Evolutionary conservation across 2,888 invertebrate genomes (phyloP), one percentile per base, ranked within the genome.

Genomic region (Mongoloraphidia duomilia): DNA sequence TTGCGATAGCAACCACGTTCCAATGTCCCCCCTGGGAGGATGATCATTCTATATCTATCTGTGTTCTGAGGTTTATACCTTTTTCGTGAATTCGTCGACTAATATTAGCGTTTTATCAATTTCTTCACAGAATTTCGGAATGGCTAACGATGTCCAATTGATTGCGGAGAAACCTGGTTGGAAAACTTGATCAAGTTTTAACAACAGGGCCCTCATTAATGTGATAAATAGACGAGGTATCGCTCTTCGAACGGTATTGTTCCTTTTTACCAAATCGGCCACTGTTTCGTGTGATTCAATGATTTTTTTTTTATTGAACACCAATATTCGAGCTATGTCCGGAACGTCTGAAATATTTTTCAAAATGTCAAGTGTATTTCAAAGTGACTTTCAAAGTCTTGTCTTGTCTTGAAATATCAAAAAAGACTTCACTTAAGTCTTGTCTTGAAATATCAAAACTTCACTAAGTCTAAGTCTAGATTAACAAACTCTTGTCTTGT

Each of bases 101-200:
- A 77, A 74, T 48, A 75, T 73, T 13, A 87, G 64, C 14, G 74
- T 69, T 0, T 56, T 58, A 48, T 70, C 70, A 38, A 84, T 78
- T 14, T 71, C 67, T 1, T 70, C 68, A 57, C 79, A 80, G 59
- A 79, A 80, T 35, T 76, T 65, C 0, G 78, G 74, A 55, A 85
- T 79, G 60, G 82, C 81, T 56, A 85, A 73, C 0, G 89, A 89
- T 1, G 84, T 79, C 91, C 91, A 92, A 0, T 84, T 85, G 13
- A 89, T 77, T 1, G 80, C 78, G 0, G 84, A 82, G 10, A 89
- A 66, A 1, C 84, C 89, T 0, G 88, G 84, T 63, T 80, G 77
- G 54, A 90, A 79, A 0, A 80, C 76, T 46, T 75, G 71, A 53
- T 87, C 85, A 55, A 87, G 63, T 61, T 79, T 79, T 52, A 80